phyloP scores from a whole-genome alignment of 2,888 invertebrate genomes.

The Caenorhabditis imperialis region DNA sequence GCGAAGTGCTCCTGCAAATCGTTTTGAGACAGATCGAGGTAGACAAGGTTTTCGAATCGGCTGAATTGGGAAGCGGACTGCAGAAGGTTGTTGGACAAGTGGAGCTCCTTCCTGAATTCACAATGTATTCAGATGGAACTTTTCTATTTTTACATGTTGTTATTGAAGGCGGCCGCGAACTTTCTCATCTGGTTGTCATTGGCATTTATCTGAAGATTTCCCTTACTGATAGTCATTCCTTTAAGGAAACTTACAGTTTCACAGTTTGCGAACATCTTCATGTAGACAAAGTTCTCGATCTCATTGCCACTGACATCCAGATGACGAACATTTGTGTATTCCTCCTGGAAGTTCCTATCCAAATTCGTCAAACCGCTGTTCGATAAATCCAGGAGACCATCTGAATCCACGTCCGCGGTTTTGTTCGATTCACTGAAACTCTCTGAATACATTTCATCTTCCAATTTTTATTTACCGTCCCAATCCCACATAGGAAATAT shows the following conservation, averaged over 20 bases:
- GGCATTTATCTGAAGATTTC: conserved; percentile 27
- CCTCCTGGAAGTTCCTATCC: conserved; percentile 17
- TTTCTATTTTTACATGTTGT: conserved; percentile 18
- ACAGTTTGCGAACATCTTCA: conserved; percentile 41
- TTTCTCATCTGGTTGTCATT: conserved; percentile 29
- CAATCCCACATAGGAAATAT: not conserved
- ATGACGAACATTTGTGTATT: conserved; percentile 34
- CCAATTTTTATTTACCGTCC: conserved; percentile 16
- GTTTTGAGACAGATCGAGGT: conserved; percentile 27
- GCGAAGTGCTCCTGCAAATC: conserved; percentile 4
- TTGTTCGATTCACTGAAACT: too few species aligned
- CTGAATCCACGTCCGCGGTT: conserved; percentile 20
- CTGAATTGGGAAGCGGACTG: conserved; percentile 16
- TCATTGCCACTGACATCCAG: conserved; percentile 25
- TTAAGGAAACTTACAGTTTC: conserved; percentile 25
- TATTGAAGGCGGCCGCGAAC: conserved; percentile 26
- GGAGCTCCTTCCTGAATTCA: conserved; percentile 21
- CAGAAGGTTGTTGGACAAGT: conserved; percentile 30
- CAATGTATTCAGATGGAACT: not conserved
- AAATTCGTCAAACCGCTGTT: conserved; percentile 36
- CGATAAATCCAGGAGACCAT: conserved; percentile 43
- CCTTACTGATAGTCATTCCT: not conserved
- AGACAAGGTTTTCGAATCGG: conserved; percentile 29
- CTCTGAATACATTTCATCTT: not conserved
- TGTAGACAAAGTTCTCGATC: conserved; percentile 24